Evolutionary conservation across 2,888 invertebrate species (phyloP), one percentile per base, ranked within the genome.

Genomic region (Drosophila flavopinicola): DNA sequence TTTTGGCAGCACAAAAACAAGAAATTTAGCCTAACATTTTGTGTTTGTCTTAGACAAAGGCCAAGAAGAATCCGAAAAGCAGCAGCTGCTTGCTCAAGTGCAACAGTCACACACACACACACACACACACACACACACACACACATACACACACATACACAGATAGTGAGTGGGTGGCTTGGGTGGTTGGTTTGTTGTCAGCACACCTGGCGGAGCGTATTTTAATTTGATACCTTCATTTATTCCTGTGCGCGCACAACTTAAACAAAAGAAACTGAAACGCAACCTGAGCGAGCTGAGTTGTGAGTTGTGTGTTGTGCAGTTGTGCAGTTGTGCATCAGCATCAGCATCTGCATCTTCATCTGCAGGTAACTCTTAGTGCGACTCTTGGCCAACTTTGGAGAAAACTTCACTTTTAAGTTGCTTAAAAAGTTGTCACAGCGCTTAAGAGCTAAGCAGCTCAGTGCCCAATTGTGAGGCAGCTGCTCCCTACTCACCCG

Each of bases 401-500:
- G 23, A 6, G 4, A 48, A 70, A 80, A 79, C 87, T 82, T 75
- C 74, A 66, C 54, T 69, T 64, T 86, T 84, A 82, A 84, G 80
- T 86, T 84, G 85, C 80, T 82, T 84, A 79, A 84, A 82, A 82
- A 82, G 80, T 86, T 82, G 87, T 80, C 85, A 84, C 77, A 86
- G 84, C 80, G 77, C 87, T 86, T 82, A 82, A 82, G 74, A 71
- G 66, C 74, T 77, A 75, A 75, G 78, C 75, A 77, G 75, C 75
- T 75, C 78, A 75, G 71, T 64, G 71, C 69, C 75, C 75, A 71
- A 71, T 71, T 74, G 57, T 51, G 49, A 63, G 75, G 27, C 42
- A 58, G 39, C 63, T 74, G 32, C 45, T 48, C 11, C n/a, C n/a
- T 11, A 29, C 4, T 35, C 29, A 27, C 11, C n/a, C 29, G 17